phyloP scores from a whole-genome alignment of 2,797 vertebrate genomes.

The Phoxinus dragarum region DNA sequence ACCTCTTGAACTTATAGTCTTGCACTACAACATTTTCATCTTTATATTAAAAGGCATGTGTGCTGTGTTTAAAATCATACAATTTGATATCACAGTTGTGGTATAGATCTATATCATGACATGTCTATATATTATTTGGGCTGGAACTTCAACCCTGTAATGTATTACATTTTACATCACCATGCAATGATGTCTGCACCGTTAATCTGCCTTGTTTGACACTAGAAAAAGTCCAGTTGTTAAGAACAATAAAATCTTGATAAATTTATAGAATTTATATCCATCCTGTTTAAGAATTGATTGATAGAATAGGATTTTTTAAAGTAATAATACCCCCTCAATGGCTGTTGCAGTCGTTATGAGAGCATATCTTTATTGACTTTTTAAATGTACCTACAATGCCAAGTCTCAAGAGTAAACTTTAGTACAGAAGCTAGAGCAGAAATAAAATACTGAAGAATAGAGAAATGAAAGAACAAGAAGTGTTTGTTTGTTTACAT shows the following conservation, averaged over 20 bases:
- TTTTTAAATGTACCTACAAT: too few species aligned
- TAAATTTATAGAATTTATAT: neutral
- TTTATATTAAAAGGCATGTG: neutral
- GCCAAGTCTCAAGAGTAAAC: too few species aligned
- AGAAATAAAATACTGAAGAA: too few species aligned
- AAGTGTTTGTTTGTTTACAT: too few species aligned
- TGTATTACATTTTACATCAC: neutral
- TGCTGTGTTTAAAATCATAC: neutral
- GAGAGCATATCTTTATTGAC: too few species aligned
- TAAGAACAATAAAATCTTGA: neutral
- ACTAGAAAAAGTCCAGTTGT: neutral
- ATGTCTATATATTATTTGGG: neutral
- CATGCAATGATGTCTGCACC: neutral
- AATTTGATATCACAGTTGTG: neutral
- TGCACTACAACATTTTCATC: neutral
- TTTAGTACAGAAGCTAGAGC: too few species aligned
- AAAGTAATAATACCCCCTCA: too few species aligned
- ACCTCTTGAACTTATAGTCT: neutral
- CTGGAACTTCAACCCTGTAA: too few species aligned
- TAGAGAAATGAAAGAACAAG: too few species aligned
- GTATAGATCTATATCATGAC: neutral
- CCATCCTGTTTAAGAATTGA: too few species aligned
- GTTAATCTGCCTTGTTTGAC: neutral
- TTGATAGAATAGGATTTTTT: too few species aligned
- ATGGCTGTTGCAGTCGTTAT: too few species aligned